phyloP scores from a whole-genome alignment of 2,113 vertebrate genomes.

The Lepus timidus region DNA sequence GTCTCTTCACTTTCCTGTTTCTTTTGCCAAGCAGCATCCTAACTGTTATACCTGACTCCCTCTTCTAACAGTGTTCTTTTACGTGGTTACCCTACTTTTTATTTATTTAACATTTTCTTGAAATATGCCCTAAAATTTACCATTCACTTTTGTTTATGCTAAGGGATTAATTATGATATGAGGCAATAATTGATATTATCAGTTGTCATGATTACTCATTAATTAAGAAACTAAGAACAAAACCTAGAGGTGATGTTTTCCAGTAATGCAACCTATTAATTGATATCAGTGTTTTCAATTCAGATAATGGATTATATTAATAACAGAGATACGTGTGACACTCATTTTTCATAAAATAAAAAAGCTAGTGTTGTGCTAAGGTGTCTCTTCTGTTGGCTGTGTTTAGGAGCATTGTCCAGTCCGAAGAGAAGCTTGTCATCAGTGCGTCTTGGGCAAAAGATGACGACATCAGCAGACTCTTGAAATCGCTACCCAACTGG shows the following conservation, averaged over 20 bases:
- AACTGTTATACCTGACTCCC: no score
- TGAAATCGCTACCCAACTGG: constrained; percentile 98
- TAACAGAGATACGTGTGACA: not conserved
- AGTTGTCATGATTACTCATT: not conserved
- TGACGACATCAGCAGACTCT: constrained; percentile 97
- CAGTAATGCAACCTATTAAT: not conserved
- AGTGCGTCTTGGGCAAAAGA: constrained; percentile 99
- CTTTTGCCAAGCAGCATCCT: no score
- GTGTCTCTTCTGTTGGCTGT: not conserved
- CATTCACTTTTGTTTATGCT: not conserved
- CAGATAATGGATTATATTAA: not conserved
- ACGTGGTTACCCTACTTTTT: not conserved
- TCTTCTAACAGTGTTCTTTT: not conserved
- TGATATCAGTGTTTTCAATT: not conserved
- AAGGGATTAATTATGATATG: constrained; percentile 4
- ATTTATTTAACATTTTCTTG: constrained; percentile 46
- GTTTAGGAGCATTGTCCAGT: constrained; percentile 93
- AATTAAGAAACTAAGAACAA: constrained; percentile 16
- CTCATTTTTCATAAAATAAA: not conserved
- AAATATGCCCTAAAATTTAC: not conserved
- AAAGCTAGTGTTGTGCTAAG: constrained; percentile 25
- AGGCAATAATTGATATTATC: not conserved
- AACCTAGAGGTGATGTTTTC: not conserved
- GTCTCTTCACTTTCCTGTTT: no score
- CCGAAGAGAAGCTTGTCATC: constrained; percentile 97